Conservation (phyloP, 2,888 invertebrate species). For the Dicycla oo region DNA sequence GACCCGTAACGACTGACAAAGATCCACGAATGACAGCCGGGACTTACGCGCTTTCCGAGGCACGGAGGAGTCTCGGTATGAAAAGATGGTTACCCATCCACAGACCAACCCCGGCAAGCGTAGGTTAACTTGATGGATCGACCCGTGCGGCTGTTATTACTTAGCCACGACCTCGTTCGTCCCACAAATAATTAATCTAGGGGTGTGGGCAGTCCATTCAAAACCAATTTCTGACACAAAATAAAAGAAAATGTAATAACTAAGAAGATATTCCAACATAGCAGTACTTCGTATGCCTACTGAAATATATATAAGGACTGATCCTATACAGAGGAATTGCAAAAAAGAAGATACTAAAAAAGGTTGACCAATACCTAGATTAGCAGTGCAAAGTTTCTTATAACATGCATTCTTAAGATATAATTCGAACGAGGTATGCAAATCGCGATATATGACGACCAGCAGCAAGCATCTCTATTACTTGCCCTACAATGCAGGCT, state of each 20-base stretch:
- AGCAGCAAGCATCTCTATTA: conserved; percentile 29
- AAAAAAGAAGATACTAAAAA: conserved; percentile 5
- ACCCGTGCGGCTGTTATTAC: too few relatives aligned
- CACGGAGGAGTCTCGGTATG: too few relatives aligned
- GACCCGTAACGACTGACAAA: too few relatives aligned
- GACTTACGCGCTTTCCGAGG: too few relatives aligned
- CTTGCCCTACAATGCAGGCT: conserved; percentile 29
- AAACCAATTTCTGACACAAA: background rate
- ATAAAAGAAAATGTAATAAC: background rate
- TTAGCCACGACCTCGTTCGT: too few relatives aligned
- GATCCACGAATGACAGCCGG: too few relatives aligned
- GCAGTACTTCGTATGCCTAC: background rate
- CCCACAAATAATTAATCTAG: background rate
- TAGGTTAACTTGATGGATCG: too few relatives aligned
- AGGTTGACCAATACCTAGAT: background rate
- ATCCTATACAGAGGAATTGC: background rate
- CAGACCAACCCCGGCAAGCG: too few relatives aligned
- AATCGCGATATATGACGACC: conserved; percentile 8
- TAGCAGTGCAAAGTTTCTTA: background rate
- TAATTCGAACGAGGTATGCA: conserved; percentile 10
- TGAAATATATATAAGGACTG: background rate
- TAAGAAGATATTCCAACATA: background rate
- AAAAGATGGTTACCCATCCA: too few relatives aligned
- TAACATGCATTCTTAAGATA: conserved; percentile 3
- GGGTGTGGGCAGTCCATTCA: background rate